Conservation (phyloP, 2,113 vertebrate species). For the Gymnogyps californianus region DNA sequence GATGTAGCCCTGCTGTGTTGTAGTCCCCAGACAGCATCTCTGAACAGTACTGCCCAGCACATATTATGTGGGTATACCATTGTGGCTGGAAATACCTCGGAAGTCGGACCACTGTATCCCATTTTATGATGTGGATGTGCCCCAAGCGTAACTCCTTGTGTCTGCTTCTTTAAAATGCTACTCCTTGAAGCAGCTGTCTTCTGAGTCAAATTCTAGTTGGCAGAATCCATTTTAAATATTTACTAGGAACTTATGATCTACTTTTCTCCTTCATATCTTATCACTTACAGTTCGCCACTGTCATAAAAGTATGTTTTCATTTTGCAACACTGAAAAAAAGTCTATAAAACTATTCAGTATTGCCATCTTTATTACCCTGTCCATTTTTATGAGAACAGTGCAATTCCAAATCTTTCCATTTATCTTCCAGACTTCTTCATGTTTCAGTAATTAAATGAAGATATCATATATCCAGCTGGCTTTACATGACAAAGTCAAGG, state of each 20-base stretch:
- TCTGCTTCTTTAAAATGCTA: background rate
- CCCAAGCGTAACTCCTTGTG: background rate
- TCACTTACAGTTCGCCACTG: background rate
- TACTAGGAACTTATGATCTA: background rate
- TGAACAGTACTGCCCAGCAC: background rate
- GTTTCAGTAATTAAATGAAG: background rate
- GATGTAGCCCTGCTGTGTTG: background rate
- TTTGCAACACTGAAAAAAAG: background rate
- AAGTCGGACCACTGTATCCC: background rate
- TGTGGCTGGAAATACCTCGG: background rate
- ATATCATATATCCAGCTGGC: background rate
- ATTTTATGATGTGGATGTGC: background rate
- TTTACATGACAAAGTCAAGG: background rate
- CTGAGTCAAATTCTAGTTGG: background rate
- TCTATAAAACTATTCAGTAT: background rate
- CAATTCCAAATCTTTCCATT: background rate
- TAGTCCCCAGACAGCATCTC: background rate
- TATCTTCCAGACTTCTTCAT: background rate
- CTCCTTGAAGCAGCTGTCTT: background rate
- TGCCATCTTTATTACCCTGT: background rate
- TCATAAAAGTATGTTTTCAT: background rate
- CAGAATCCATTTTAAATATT: background rate
- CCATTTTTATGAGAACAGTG: background rate
- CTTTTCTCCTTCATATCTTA: background rate
- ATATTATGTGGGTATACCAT: rapidly evolving